phyloP scores from a whole-genome alignment of 2,113 vertebrate species.

The Syrrhaptes paradoxus region DNA sequence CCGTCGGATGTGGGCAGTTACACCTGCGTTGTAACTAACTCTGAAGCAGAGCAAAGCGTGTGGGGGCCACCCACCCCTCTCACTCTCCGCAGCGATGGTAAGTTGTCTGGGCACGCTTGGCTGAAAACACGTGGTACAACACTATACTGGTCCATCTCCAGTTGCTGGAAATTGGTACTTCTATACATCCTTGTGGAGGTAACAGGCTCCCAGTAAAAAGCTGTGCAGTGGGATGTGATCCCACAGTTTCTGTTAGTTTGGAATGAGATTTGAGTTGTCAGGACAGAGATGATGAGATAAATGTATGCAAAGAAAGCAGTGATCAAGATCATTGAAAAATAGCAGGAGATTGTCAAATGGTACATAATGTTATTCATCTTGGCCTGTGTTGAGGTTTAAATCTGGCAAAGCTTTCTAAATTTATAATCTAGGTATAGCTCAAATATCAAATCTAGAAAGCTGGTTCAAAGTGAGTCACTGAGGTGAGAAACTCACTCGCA shows the following conservation, averaged over 20 bases:
- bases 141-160: fast-evolving
- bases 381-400: not conserved
- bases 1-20: constrained; percentile 85
- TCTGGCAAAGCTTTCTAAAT: constrained; percentile 1
- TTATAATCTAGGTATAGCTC: not conserved
- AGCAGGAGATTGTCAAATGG: not conserved
- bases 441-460: not conserved
- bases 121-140: fast-evolving
- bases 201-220: not conserved
- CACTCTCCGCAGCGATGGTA: constrained; percentile 83
- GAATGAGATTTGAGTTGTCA: not conserved
- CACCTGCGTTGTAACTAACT: constrained; percentile 82
- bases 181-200: fast-evolving
- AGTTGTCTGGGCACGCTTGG: not conserved
- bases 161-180: fast-evolving
- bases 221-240: fast-evolving
- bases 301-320: not conserved
- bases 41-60: constrained; percentile 71
- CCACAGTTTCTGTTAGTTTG: not conserved
- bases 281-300: not conserved
- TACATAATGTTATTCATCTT: not conserved
- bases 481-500: constrained; percentile 8
- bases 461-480: not conserved
- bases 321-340: not conserved
- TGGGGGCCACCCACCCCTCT: constrained; percentile 83